Base-by-base conservation (phyloP, 1,140 invertebrate genomes). In the Asbolus verrucosus region DNA sequence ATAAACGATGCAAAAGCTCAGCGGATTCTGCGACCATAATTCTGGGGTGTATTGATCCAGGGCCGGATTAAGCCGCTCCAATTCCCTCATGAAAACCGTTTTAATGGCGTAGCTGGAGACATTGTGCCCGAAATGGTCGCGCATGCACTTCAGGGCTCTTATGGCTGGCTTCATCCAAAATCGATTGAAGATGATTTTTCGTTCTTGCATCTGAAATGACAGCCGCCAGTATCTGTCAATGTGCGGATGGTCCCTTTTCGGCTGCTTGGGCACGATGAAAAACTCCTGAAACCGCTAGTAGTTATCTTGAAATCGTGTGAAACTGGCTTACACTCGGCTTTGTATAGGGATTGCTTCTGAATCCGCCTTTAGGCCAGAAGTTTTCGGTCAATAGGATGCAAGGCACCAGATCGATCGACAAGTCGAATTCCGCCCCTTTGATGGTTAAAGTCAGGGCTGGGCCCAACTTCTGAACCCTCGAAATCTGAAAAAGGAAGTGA, bases 281-380 rank as follows among this genome's bases (percentile, higher is more conserved):
- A 30, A 30, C 9, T 30, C 27, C n/a, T n/a, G n/a, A n/a, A n/a
- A n/a, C n/a, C n/a, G n/a, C n/a, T n/a, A n/a, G n/a, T n/a, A n/a
- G n/a, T n/a, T n/a, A n/a, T n/a, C n/a, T n/a, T n/a, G n/a, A n/a
- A n/a, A n/a, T n/a, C n/a, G n/a, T n/a, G n/a, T 30, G 27, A 30
- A 30, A 30, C 4, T 30, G 27, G 4, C 14, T 38, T 30, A 36
- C 59, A 71, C 70, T 61, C 65, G 70, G 16, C 68, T 21, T 33
- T 67, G 30, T 8, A 60, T 31, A 1, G 4, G 72, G 69, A 69
- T 73, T 73, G 9, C 24, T 4, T 11, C 41, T 33, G 46, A 70
- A 75, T 30, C 27, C 27, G 9, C 9, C 27, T 30, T 4, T 4
- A 5, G 27, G 27, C 27, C 27, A 30, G 9, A 30, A 30, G 9